phyloP scores from a whole-genome alignment of 1,140 invertebrate species.

The Heliothis subflexa region DNA sequence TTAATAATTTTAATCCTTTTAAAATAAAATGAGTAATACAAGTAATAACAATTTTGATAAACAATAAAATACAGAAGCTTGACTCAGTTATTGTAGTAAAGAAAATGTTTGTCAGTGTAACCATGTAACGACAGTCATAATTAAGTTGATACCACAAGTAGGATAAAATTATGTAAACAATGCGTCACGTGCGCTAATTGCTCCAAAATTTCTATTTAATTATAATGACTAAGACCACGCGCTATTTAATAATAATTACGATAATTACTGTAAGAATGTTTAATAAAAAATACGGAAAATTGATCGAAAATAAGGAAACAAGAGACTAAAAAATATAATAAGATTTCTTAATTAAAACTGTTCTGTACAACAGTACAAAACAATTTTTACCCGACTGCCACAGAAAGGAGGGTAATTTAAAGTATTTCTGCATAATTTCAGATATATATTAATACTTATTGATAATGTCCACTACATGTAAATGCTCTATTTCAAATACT shows the following conservation, averaged over 20 bases:
- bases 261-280: neutral
- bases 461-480: too few species aligned
- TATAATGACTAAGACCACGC: neutral
- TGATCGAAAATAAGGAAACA: too few species aligned
- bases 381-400: too few species aligned
- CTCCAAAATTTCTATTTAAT: slow-evolving; percentile 5
- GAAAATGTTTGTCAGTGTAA: neutral
- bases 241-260: slow-evolving; percentile 8
- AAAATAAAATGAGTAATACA: slow-evolving; percentile 5
- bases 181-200: slow-evolving; percentile 16
- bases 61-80: neutral
- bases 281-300: neutral
- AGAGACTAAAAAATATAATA: too few species aligned
- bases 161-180: slow-evolving; percentile 3
- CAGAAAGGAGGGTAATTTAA: too few species aligned
- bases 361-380: too few species aligned
- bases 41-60: slow-evolving; percentile 13
- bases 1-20: neutral
- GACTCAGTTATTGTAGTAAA: neutral
- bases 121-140: slow-evolving; percentile 1
- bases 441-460: too few species aligned
- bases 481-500: too few species aligned
- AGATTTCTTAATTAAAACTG: too few species aligned
- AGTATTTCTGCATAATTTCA: neutral
- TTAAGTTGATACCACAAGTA: slow-evolving; percentile 1